Percentiles rank a stretch among this genome's conserved stretches.
These are phyloP conservation scores for Nymphalis urticae DNA, from an alignment of 2,888 invertebrate species.

Conservation along the genomic window DNA sequence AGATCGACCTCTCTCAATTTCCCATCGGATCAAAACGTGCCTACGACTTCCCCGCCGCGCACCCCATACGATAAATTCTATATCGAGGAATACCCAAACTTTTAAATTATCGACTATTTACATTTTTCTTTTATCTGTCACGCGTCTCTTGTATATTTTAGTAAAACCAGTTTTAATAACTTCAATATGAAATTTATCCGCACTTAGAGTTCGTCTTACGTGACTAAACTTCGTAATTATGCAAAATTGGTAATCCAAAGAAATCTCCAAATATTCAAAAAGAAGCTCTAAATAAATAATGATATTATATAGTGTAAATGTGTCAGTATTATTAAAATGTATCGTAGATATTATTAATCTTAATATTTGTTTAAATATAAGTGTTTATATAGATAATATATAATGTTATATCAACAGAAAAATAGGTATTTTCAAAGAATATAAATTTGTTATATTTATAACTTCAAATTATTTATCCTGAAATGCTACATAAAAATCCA, in stretches of 20 bases:
- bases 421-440: slow-evolving; percentile 8
- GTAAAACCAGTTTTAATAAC: slow-evolving; percentile 35
- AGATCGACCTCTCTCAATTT: slow-evolving; percentile 73
- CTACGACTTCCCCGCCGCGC: slow-evolving; percentile 35
- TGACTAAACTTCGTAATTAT: slow-evolving; percentile 35
- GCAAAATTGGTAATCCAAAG: slow-evolving; percentile 24
- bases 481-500: slow-evolving; percentile 14
- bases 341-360: slow-evolving; percentile 32
- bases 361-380: slow-evolving; percentile 19
- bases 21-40: slow-evolving; percentile 72
- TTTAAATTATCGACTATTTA: slow-evolving; percentile 6
- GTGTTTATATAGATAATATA: slow-evolving; percentile 4
- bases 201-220: slow-evolving; percentile 32
- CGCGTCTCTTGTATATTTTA: slow-evolving; percentile 19
- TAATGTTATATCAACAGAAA: slow-evolving; percentile 23
- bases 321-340: slow-evolving; percentile 35
- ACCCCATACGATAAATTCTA: slow-evolving; percentile 39
- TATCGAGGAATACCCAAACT: slow-evolving; percentile 8
- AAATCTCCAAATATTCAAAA: slow-evolving; percentile 17
- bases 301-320: slow-evolving; percentile 25
- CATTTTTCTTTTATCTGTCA: slow-evolving; percentile 14
- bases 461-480: slow-evolving; percentile 24
- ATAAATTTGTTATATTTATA: slow-evolving; percentile 10
- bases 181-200: slow-evolving; percentile 25
- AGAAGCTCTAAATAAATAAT: slow-evolving; percentile 15